Percentiles rank a stretch among this genome's conserved stretches.
Conservation (phyloP, 2,797 vertebrate species). For the Tarsius wallacei region DNA sequence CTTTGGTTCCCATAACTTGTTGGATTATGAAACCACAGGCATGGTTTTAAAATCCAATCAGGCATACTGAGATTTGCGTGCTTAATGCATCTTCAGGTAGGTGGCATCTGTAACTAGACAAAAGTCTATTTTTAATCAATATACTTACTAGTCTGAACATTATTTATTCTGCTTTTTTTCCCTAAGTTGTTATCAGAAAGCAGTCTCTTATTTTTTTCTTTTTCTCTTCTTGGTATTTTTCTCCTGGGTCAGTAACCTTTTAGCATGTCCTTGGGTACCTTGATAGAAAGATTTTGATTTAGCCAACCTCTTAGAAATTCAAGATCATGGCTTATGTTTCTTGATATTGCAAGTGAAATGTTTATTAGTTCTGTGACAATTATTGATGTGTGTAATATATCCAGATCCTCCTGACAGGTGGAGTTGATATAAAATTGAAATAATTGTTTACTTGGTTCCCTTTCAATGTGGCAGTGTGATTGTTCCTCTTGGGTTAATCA, state of each 20-base stretch:
- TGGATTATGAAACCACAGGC: conserved; percentile 54
- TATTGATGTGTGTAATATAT: not conserved
- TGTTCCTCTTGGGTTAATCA: not conserved
- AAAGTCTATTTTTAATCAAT: conserved; percentile 44
- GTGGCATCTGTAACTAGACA: not conserved
- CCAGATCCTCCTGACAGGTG: not conserved
- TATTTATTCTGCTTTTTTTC: not conserved
- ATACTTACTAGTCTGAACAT: not conserved
- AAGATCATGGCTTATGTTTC: not conserved
- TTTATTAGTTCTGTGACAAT: conserved; percentile 3
- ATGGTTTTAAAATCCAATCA: conserved; percentile 36
- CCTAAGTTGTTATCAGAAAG: not conserved
- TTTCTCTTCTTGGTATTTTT: not conserved
- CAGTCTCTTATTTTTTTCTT: conserved; percentile 4
- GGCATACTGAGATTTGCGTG: not conserved
- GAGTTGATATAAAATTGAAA: not conserved
- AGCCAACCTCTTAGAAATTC: not conserved
- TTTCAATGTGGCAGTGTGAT: not conserved
- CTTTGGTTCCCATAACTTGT: not conserved
- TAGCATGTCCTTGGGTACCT: not conserved
- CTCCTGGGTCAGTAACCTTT: not conserved
- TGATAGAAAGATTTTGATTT: conserved; percentile 18
- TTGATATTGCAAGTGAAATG: not conserved
- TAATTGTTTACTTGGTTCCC: not conserved
- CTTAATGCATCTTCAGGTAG: not conserved